phyloP scores from a whole-genome alignment of 2,888 invertebrate genomes.

The Catocala sponsa region DNA sequence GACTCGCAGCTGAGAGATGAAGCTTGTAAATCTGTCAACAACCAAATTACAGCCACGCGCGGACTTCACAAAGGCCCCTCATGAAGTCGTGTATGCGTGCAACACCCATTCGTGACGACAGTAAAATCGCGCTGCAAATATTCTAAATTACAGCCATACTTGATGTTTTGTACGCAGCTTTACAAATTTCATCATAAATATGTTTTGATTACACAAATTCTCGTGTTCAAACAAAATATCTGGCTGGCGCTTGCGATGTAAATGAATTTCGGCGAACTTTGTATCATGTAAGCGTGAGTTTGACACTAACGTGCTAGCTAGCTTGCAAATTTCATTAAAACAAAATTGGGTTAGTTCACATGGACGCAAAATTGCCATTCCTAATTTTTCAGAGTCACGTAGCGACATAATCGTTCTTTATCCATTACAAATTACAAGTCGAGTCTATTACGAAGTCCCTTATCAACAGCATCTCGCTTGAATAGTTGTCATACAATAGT shows the following conservation, averaged over 20 bases:
- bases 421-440: background rate
- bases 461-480: slow-evolving; percentile 1
- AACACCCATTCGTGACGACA: slow-evolving; percentile 53
- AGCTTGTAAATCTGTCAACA: slow-evolving; percentile 80
- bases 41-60: slow-evolving; percentile 71
- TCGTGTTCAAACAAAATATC: slow-evolving; percentile 10
- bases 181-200: too few relatives aligned
- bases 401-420: slow-evolving; percentile 1
- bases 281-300: slow-evolving; percentile 28
- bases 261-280: slow-evolving; percentile 40
- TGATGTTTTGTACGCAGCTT: slow-evolving; percentile 5
- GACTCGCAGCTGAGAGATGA: slow-evolving; percentile 53
- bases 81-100: slow-evolving; percentile 60
- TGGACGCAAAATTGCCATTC: slow-evolving; percentile 10
- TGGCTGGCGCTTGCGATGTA: slow-evolving; percentile 25
- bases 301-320: slow-evolving; percentile 33
- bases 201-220: background rate
- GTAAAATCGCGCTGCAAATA: slow-evolving; percentile 29
- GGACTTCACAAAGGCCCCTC: slow-evolving; percentile 58
- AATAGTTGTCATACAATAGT: slow-evolving; percentile 16
- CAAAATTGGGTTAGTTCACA: slow-evolving; percentile 15
- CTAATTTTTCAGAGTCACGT: slow-evolving; percentile 4
- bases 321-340: slow-evolving; percentile 31
- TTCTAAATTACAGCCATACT: slow-evolving; percentile 31
- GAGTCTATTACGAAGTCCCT: background rate